Conservation (phyloP, 2,888 invertebrate genomes). For the Cyrtodaria siliqua region DNA sequence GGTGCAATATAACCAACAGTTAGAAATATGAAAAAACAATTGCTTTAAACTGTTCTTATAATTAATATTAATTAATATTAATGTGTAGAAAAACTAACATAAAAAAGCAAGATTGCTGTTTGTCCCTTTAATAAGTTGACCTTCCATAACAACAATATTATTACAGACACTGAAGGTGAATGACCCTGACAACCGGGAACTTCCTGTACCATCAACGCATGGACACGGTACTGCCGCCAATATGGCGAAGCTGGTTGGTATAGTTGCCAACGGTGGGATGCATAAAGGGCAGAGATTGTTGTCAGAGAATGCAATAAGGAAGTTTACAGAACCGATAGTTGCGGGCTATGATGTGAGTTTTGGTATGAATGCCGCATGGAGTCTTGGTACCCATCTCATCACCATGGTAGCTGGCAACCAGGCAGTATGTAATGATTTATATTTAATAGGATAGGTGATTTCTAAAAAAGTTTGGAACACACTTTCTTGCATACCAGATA, state of each 20-base stretch:
- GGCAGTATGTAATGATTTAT: constrained; percentile 70
- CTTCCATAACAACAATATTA: too few relatives aligned
- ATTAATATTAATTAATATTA: too few relatives aligned
- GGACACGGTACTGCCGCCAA: constrained; percentile 74
- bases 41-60: too few relatives aligned
- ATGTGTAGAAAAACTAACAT: too few relatives aligned
- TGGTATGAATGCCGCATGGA: constrained; percentile 71
- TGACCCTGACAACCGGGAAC: constrained; percentile 76
- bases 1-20: too few relatives aligned
- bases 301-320: constrained; percentile 62
- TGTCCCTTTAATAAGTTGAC: too few relatives aligned
- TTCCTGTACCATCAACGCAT: constrained; percentile 74
- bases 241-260: constrained; percentile 73
- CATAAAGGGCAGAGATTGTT: constrained; percentile 63
- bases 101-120: too few relatives aligned
- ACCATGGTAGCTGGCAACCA: constrained; percentile 72
- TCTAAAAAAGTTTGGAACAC: too few relatives aligned
- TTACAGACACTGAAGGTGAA: constrained; percentile 67
- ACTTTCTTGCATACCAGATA: too few relatives aligned
- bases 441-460: too few relatives aligned
- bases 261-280: constrained; percentile 76
- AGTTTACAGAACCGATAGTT: constrained; percentile 70
- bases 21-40: too few relatives aligned
- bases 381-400: constrained; percentile 74
- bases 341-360: constrained; percentile 71